phyloP scores from a whole-genome alignment of 2,888 invertebrate species.

The Cosmorhoe ocellata region DNA sequence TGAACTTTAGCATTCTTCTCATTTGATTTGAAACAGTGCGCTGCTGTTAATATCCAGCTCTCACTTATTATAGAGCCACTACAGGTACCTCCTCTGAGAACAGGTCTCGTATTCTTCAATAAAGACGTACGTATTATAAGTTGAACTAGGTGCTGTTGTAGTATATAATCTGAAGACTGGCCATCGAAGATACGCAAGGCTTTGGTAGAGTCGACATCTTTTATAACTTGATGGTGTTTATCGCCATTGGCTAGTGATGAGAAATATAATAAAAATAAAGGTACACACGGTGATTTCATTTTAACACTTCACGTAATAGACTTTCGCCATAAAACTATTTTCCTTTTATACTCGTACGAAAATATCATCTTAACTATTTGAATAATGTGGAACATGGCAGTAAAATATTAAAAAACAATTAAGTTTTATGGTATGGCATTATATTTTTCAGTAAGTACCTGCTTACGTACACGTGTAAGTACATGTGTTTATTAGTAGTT shows the following conservation, averaged over 20 bases:
- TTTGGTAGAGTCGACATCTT: not conserved
- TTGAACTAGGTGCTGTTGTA: slow-evolving; percentile 37
- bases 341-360: not conserved
- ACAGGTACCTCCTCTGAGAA: slow-evolving; percentile 14
- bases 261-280: not conserved
- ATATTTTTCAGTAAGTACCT: no score
- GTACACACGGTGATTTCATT: not conserved
- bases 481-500: not conserved
- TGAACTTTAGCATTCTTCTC: not conserved
- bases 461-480: no score
- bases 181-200: slow-evolving; percentile 1
- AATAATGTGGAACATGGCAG: not conserved
- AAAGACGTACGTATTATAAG: slow-evolving; percentile 15
- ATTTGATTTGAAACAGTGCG: slow-evolving; percentile 37
- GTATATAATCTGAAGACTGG: not conserved
- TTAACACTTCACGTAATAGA: not conserved
- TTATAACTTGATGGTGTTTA: not conserved
- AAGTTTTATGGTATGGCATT: no score
- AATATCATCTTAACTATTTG: not conserved
- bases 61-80: slow-evolving; percentile 42
- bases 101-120: no score
- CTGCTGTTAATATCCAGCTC: slow-evolving; percentile 39
- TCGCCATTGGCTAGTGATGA: not conserved
- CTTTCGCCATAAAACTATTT: not conserved
- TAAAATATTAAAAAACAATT: not conserved